A percentile compares a stretch with the other conserved stretches of the same genome.
These are phyloP conservation scores for Gasterosteus nipponicus DNA, from an alignment of 2,113 vertebrate species.

Conservation along the genomic window DNA sequence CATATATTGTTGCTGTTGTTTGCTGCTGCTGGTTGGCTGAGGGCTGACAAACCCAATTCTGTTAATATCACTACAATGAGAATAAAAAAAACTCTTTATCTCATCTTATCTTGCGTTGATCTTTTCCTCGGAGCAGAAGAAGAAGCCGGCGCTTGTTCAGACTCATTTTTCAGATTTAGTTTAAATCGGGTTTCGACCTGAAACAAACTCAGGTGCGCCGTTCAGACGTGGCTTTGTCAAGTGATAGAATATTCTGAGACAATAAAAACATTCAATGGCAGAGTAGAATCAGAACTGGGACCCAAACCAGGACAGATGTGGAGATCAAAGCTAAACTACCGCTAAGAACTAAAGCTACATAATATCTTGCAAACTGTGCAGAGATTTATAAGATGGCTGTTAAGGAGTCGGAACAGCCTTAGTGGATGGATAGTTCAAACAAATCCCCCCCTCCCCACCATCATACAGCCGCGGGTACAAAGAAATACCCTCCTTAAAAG, in stretches of 20 bases:
- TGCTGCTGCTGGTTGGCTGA: too few species aligned
- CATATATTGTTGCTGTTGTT: too few species aligned
- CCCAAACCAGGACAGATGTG: slow-evolving; percentile 44
- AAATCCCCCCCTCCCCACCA: slow-evolving; percentile 46
- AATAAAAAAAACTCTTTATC: too few species aligned
- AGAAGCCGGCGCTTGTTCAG: neutral
- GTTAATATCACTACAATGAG: too few species aligned
- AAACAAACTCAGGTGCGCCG: too few species aligned
- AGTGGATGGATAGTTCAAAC: slow-evolving; percentile 62
- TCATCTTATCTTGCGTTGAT: too few species aligned
- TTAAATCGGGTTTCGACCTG: too few species aligned
- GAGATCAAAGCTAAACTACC: slow-evolving; percentile 36
- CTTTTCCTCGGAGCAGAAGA: neutral
- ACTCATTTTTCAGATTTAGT: neutral
- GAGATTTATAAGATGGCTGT: slow-evolving; percentile 59
- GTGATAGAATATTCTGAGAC: slow-evolving; percentile 32
- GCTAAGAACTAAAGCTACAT: slow-evolving; percentile 37
- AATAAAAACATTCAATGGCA: slow-evolving; percentile 29
- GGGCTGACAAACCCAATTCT: too few species aligned
- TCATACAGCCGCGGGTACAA: slow-evolving; percentile 41
- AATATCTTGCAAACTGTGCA: slow-evolving; percentile 51
- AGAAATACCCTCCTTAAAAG: slow-evolving; percentile 31
- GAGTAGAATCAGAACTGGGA: slow-evolving; percentile 22
- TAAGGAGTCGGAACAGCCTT: slow-evolving; percentile 49
- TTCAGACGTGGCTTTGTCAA: slow-evolving; percentile 26